phyloP scores from a whole-genome alignment of 1,140 invertebrate species.

The Oscheius sp. region DNA sequence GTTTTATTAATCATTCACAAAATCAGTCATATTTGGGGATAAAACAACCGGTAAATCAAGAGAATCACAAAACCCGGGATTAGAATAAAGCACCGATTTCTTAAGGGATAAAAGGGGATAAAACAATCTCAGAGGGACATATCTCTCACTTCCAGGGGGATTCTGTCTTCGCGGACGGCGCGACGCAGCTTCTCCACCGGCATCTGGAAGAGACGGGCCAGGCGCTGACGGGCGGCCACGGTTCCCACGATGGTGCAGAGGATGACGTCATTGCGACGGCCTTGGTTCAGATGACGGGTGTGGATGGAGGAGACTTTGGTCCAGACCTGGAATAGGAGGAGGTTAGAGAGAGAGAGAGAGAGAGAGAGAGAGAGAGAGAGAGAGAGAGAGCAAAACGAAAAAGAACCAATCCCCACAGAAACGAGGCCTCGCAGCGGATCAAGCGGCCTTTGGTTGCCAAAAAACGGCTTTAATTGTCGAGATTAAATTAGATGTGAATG shows the following conservation, averaged over 20 bases:
- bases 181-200: background rate
- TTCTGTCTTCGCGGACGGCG: background rate
- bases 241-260: conserved; percentile 13
- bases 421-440: too few species aligned
- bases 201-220: conserved; percentile 8
- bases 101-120: background rate
- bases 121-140: conserved; percentile 4
- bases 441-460: too few species aligned
- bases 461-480: too few species aligned
- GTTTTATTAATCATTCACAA: too few species aligned
- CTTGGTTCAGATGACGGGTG: background rate
- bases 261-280: background rate
- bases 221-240: conserved; percentile 2
- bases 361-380: too few species aligned
- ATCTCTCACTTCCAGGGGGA: conserved; percentile 6
- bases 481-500: too few species aligned
- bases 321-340: conserved; percentile 17
- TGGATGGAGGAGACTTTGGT: conserved; percentile 1
- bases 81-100: too few species aligned
- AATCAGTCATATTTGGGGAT: too few species aligned
- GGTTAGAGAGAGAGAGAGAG: too few species aligned
- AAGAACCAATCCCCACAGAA: background rate
- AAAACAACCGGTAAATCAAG: too few species aligned
- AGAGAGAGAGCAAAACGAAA: background rate
- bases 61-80: too few species aligned